Base-by-base conservation (phyloP, 2,888 invertebrate genomes). In the Eumerus sabulonum region DNA sequence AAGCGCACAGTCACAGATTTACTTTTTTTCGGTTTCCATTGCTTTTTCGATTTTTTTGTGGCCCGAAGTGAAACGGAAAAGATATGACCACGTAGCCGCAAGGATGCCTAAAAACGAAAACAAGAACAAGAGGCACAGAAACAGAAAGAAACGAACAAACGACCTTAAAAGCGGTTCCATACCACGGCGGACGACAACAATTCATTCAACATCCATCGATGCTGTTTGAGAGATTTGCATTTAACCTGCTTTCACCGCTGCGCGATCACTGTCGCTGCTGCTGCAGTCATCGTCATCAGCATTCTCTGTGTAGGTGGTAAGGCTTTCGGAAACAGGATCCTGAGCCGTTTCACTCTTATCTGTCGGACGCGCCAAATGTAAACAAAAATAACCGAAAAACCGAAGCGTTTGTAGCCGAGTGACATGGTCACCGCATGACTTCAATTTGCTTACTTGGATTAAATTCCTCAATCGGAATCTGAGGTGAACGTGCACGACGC, bases 181-280 rank as follows among this genome's bases (percentile, higher is more conserved):
- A 68, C 74, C 74, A 73, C 73, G 71, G 35, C 40, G 14, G 36
- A 4, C 64, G 53, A 38, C 60, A 76, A 76, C 60, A 56, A 74
- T 64, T 76, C 76, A 76, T 76, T 76, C 59, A 76, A 48, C 73
- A 59, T 67, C 48, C 63, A 38, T 17, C 50, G 36, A 27, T 27
- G 27, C 27, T 70, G 59, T 63, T 53, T 54, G 67, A 51, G 40
- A 60, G 79, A 86, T 86, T 86, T 85, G 85, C 85, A 86, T 86
- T 85, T 85, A 85, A 86, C 85, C 85, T 86, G 85, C 85, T 86
- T 85, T 85, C 86, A 86, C 85, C 83, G 82, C 53, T 51, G n/a
- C 45, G 36, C 47, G 56, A 2, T 40, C 56, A 50, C 16, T 76
- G 76, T 73, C 56, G 76, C 67, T 67, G 70, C 66, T 35, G 51